These are phyloP conservation scores for Eufriesea mexicana DNA, from an alignment of 1,140 invertebrate species.

Conservation along the genomic window DNA sequence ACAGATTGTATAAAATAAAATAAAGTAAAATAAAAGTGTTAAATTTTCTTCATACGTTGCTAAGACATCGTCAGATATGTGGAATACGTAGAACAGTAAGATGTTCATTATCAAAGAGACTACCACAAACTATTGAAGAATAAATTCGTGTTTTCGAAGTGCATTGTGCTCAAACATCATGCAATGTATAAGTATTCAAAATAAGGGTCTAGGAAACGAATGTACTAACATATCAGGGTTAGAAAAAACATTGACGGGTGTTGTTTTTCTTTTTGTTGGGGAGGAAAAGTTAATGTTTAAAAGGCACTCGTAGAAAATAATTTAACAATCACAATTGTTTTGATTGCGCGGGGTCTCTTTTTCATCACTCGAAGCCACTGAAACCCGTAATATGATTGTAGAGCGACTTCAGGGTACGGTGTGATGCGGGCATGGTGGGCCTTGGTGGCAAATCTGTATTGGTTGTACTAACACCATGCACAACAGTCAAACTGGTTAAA, in stretches of 20 bases:
- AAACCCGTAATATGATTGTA: conserved; percentile 58
- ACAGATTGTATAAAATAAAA: not conserved
- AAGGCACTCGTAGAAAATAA: conserved; percentile 82
- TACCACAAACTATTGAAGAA: conserved; percentile 2
- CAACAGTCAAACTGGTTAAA: conserved; percentile 79
- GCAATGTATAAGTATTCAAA: conserved; percentile 5
- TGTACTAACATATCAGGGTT: conserved; percentile 46
- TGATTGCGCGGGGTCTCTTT: conserved; percentile 69
- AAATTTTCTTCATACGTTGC: not conserved
- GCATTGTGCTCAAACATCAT: conserved; percentile 12
- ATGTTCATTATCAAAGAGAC: not conserved
- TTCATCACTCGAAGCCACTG: conserved; percentile 66
- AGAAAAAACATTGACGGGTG: conserved; percentile 68
- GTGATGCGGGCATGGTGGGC: conserved; percentile 69
- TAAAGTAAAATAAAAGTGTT: not conserved
- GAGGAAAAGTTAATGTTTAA: conserved; percentile 75
- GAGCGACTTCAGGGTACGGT: conserved; percentile 64
- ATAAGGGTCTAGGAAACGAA: not conserved
- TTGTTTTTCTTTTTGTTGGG: conserved; percentile 56
- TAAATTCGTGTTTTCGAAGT: conserved; percentile 15
- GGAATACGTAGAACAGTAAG: conserved; percentile 17
- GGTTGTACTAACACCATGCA: conserved; percentile 78
- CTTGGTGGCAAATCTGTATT: conserved; percentile 66
- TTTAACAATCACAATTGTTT: conserved; percentile 73
- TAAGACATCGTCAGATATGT: conserved; percentile 23